Conservation (phyloP, 2,113 vertebrate genomes). For the Catharus minimus region DNA sequence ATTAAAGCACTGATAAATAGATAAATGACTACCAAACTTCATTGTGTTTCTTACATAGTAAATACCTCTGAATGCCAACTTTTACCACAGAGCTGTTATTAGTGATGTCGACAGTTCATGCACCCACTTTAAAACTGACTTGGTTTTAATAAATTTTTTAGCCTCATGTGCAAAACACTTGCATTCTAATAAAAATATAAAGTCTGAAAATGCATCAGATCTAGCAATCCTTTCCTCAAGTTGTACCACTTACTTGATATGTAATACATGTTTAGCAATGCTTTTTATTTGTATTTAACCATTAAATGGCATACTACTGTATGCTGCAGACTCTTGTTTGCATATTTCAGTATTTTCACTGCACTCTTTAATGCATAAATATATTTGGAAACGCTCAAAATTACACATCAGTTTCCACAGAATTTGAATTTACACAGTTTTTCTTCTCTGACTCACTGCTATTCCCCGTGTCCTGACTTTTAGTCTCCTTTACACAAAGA, state of each 20-base stretch:
- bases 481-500: conserved; percentile 90
- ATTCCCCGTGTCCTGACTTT: conserved; percentile 88
- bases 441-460: conserved; percentile 92
- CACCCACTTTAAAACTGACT: conserved; percentile 62
- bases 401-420: conserved; percentile 98
- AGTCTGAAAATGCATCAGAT: conserved; percentile 72
- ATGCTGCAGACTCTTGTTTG: conserved; percentile 74
- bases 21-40: conserved; percentile 73
- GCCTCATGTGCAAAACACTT: conserved; percentile 81
- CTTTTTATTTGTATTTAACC: conserved; percentile 74
- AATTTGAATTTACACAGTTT: conserved; percentile 91
- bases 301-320: conserved; percentile 72
- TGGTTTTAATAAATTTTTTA: conserved; percentile 54
- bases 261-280: conserved; percentile 73
- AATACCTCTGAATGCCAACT: conserved; percentile 83
- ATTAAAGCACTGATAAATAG: conserved; percentile 77
- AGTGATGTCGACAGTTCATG: conserved; percentile 73
- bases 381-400: conserved; percentile 70
- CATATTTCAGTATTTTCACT: conserved; percentile 81
- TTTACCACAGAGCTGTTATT: conserved; percentile 73
- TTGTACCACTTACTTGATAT: conserved; percentile 75
- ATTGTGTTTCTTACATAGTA: conserved; percentile 82
- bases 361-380: conserved; percentile 82
- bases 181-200: conserved; percentile 83
- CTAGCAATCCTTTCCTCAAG: conserved; percentile 67